A percentile compares a stretch with the other conserved stretches of the same genome.
Evolutionary conservation across 2,113 vertebrate genomes (phyloP).

Genomic region (Leucoraja erinaceus): DNA sequence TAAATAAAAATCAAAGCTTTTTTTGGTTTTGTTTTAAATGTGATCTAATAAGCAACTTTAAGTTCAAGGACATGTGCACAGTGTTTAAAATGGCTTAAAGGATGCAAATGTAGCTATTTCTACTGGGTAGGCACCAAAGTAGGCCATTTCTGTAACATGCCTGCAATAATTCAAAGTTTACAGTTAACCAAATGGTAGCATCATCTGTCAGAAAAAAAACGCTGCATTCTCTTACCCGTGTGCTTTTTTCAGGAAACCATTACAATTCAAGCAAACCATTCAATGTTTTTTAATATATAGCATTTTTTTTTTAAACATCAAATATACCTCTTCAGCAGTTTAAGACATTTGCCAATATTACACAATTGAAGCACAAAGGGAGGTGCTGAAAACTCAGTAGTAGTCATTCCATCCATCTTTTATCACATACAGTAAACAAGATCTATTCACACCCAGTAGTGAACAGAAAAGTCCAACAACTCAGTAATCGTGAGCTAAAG

Average conservation of each 20-base stretch:
- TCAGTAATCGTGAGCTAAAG: conserved; percentile 6
- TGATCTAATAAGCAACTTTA: conserved; percentile 30
- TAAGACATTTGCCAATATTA: conserved; percentile 35
- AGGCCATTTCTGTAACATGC: conserved; percentile 8
- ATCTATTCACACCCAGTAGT: conserved; percentile 29
- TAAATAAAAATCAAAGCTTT: conserved; percentile 3
- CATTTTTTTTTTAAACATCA: conserved; percentile 28
- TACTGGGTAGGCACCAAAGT: conserved; percentile 17
- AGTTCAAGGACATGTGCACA: conserved; percentile 33
- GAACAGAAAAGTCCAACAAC: conserved; percentile 35
- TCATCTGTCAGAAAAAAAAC: conserved; percentile 23
- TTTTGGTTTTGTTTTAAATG: conserved; percentile 34
- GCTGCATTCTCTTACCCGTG: conserved; percentile 33
- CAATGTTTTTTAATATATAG: conserved; percentile 37
- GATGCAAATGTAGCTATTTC: conserved; percentile 10
- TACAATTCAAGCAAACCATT: conserved; percentile 36
- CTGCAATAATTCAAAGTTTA: conserved; percentile 36
- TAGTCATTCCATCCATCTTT: conserved; percentile 36
- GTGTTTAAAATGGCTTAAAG: conserved; percentile 27
- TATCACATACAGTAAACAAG: background rate
- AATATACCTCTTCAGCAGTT: conserved; percentile 37
- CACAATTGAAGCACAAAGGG: conserved; percentile 37
- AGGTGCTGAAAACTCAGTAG: conserved; percentile 36
- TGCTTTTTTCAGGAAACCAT: conserved; percentile 37
- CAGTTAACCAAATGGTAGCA: conserved; percentile 20